These are phyloP conservation scores for Acronicta leporina DNA, from an alignment of 2,888 invertebrate genomes.

Conservation along the genomic window DNA sequence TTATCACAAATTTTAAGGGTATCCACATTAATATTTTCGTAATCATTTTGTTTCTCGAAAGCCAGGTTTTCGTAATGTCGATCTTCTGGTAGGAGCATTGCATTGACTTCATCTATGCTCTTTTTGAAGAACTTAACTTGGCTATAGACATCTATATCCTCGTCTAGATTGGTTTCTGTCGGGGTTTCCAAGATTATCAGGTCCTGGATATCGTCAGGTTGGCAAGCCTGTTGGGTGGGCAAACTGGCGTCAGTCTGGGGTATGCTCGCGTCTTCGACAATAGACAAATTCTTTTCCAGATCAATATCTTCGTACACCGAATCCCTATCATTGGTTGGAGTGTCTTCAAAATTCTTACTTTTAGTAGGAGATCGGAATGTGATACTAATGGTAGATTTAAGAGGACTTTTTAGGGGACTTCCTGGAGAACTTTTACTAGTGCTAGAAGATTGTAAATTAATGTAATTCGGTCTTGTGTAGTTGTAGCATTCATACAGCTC, in stretches of 20 bases:
- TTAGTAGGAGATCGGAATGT: constrained; percentile 91
- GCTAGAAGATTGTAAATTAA: constrained; percentile 82
- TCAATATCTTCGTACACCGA: constrained; percentile 90
- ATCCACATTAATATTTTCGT: constrained; percentile 80
- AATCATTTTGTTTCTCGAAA: constrained; percentile 72
- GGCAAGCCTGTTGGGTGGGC: constrained; percentile 89
- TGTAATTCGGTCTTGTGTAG: constrained; percentile 82
- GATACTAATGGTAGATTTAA: constrained; percentile 92
- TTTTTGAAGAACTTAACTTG: constrained; percentile 93
- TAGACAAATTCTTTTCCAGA: constrained; percentile 81
- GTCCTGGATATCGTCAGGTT: constrained; percentile 80
- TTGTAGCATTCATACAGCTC: constrained; percentile 81
- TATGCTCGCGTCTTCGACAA: constrained; percentile 87
- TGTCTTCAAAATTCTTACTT: constrained; percentile 82
- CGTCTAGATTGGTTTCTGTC: constrained; percentile 79
- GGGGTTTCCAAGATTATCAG: constrained; percentile 89
- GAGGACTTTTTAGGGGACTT: constrained; percentile 86
- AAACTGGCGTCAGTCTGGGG: constrained; percentile 88
- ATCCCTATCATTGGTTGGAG: constrained; percentile 84
- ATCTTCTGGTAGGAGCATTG: constrained; percentile 73
- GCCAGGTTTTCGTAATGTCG: constrained; percentile 77
- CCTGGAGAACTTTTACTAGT: constrained; percentile 82
- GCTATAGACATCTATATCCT: constrained; percentile 90
- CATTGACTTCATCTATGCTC: constrained; percentile 93
- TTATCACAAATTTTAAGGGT: constrained; percentile 78